Percentiles rank a stretch among this genome's conserved stretches.
Evolutionary conservation across 2,113 vertebrate genomes (phyloP).

Genomic region (Rhinolophus ferrumequinum): DNA sequence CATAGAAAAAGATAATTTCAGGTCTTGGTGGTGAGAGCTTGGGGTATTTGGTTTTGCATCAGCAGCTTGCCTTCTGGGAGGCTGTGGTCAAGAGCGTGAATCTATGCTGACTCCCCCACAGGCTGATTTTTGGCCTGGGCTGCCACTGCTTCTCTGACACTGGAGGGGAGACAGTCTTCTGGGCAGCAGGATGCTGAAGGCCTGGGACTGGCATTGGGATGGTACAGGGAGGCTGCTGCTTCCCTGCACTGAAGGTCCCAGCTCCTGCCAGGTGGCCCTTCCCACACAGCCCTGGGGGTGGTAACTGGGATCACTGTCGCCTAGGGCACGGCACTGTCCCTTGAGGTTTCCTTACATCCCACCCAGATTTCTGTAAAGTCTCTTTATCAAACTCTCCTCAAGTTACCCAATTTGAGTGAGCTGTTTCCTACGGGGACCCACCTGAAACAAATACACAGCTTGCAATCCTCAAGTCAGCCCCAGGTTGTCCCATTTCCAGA

Average conservation of each 20-base stretch:
- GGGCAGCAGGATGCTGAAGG: not conserved
- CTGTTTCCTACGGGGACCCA: not conserved
- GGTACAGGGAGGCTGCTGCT: no score
- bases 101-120: accelerated
- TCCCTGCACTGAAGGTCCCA: not conserved
- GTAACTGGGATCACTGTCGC: no score
- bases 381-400: not conserved
- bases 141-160: not conserved
- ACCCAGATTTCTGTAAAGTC: not conserved
- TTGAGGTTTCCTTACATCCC: not conserved
- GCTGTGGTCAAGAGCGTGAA: not conserved
- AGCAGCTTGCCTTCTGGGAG: not conserved
- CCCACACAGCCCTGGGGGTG: not conserved
- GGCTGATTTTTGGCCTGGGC: not conserved
- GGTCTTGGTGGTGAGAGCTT: not conserved
- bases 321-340: not conserved
- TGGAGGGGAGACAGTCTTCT: accelerated
- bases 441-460: not conserved
- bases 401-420: not conserved
- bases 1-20: not conserved
- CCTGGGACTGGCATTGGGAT: not conserved
- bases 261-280: not conserved
- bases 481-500: not conserved
- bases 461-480: no score
- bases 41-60: not conserved